phyloP scores from a whole-genome alignment of 2,888 invertebrate species.

The Girardia tigrina region DNA sequence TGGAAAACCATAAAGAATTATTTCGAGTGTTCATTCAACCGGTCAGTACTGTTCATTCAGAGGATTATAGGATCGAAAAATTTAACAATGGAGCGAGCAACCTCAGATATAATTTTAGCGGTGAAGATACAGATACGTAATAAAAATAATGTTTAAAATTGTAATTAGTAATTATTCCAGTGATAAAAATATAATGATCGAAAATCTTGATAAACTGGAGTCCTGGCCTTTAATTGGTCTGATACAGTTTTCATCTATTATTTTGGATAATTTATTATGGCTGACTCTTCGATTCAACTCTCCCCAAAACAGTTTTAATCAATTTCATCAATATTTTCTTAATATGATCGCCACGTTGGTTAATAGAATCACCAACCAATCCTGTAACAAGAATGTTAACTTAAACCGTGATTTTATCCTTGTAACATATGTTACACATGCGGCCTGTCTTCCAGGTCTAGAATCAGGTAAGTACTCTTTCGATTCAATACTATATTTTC shows the following conservation, averaged over 20 bases:
- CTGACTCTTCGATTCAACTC: not conserved
- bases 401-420: conserved; percentile 72
- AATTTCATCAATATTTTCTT: not conserved
- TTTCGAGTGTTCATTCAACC: conserved; percentile 52
- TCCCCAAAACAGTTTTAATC: not conserved
- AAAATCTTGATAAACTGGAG: not conserved
- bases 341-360: conserved; percentile 63
- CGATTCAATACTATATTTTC: too few species aligned
- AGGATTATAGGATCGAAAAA: conserved; percentile 52
- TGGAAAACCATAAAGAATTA: conserved; percentile 81
- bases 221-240: not conserved
- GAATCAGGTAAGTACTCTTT: not conserved
- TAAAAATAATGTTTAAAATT: not conserved
- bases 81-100: conserved; percentile 54
- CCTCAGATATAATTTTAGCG: not conserved
- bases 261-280: not conserved
- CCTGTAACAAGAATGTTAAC: conserved; percentile 67
- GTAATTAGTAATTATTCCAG: not conserved
- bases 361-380: conserved; percentile 62
- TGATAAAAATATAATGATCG: not conserved
- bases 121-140: not conserved
- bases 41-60: conserved; percentile 36
- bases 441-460: conserved; percentile 61
- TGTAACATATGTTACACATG: conserved; percentile 73
- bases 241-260: not conserved